Base-by-base conservation (phyloP, 1,140 invertebrate species). In the Orius laevigatus region DNA sequence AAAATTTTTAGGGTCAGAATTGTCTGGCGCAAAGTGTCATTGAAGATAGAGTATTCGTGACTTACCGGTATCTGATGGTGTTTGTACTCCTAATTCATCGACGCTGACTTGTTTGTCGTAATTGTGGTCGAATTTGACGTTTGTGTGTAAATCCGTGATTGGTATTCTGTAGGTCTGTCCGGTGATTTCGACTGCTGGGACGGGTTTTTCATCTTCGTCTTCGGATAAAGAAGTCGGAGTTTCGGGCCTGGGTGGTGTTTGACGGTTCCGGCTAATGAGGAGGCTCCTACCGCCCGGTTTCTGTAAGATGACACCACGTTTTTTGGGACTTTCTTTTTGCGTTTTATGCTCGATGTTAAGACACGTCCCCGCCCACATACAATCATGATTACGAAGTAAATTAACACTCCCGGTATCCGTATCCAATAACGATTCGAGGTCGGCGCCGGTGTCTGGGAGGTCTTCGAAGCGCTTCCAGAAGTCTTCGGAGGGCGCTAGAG, bases 51-150 rank as follows among this genome's bases (percentile, higher is more conserved):
- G n/a, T n/a, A n/a, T n/a, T n/a, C n/a, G n/a, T 64, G 58, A 78
- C 78, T 79, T 65, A 81, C 85, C 83, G 46, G 84, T 86, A 71
- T 88, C 84, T 2, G 84, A 87, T 39, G 84, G 83, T 51, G 84
- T 87, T 56, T 84, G 79, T 2, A 84, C 73, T 38, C 79, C 79
- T 34, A 80, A 68, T 55, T 70, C 70, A 52, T 76, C 74, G 36
- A 74, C 64, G 43, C 53, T 66, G 54, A 55, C 66, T 57, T 64
- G 67, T 55, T 71, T 74, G 15, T 57, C 53, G 46, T 59, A 53
- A 48, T 51, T 55, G 49, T 57, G 55, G 49, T 56, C 55, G 45
- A 52, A 48, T 6, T n/a, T 11, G 15, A 49, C 46, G 25, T 42
- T 19, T 42, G 40, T 14, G 18, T 42, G 25, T 25, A 25, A 25